Evolutionary conservation across 2,113 vertebrate genomes (phyloP), one percentile per base, ranked within the genome.

Genomic region (Collichthys lucidus): DNA sequence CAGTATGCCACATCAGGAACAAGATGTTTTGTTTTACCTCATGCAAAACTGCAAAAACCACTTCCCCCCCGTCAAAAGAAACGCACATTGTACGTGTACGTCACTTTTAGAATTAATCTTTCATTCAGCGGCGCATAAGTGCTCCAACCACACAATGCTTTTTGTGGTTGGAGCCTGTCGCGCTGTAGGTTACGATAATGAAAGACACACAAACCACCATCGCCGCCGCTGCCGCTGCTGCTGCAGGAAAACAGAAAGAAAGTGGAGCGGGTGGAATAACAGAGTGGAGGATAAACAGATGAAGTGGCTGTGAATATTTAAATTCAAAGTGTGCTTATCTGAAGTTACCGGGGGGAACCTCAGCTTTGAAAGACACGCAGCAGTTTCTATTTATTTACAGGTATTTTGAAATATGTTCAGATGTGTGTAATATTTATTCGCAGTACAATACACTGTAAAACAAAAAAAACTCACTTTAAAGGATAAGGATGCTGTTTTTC

Each of bases 51-150:
- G 79, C 66, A 83, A 77, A 77, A 44, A 75, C 73, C 84, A 68
- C 81, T 64, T 68, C 62, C 77, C 46, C 29, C 29, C 29, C 5
- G 4, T 26, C 31, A 35, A 53, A 84, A 88, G 80, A 87, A 72
- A 55, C 15, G 40, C 77, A 86, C 75, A 59, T 56, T 11, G 49
- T 79, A 79, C 80, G 82, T 53, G 67, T 26, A 59, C n/a, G 80
- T 78, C 11, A 11, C 77, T 81, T 86, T 86, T 76, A 50, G 77
- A 62, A 84, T 87, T 5, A 73, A 83, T 87, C 56, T 79, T 68
- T 73, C 70, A 65, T 42, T 80, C 49, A 46, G 83, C 69, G 11
- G 76, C 11, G 79, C 73, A 79, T 64, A 82, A 83, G 82, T 79
- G 81, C 77, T 68, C 57, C 57, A 2, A 85, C 82, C 77, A 55